Percentiles rank a stretch among this genome's conserved stretches.
Evolutionary conservation across 2,888 invertebrate genomes (phyloP).

Genomic region (Steromphala cineraria): DNA sequence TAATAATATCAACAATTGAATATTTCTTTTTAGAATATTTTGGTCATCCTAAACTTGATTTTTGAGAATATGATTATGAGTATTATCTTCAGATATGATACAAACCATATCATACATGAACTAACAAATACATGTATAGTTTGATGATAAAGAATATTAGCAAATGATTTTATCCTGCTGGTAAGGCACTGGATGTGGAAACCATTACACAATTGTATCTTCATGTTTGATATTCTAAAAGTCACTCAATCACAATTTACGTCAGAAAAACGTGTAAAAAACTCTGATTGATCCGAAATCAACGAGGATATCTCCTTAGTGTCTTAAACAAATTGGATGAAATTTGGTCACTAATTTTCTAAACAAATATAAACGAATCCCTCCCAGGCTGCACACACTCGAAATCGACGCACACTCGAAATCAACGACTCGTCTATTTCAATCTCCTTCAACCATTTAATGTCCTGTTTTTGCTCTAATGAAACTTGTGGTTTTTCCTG

Average conservation of each 20-base stretch:
- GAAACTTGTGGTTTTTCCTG: conserved; percentile 4
- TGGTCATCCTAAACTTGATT: no score
- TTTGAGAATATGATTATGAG: no score
- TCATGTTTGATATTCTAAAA: background rate
- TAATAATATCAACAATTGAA: no score
- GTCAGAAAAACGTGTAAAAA: background rate
- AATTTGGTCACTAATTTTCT: conserved; percentile 5
- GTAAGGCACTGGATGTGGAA: no score
- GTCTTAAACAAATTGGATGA: conserved; percentile 3
- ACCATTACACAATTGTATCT: background rate
- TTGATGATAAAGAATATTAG: no score
- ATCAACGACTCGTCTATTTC: background rate
- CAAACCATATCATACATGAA: no score
- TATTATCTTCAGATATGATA: no score
- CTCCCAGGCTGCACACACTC: background rate
- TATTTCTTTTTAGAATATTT: no score
- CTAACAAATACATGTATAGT: no score
- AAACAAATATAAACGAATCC: background rate
- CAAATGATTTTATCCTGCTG: no score
- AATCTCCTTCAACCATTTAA: background rate
- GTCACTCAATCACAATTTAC: conserved; percentile 2
- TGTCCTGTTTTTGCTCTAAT: background rate
- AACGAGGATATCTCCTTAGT: background rate
- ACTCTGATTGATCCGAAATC: background rate
- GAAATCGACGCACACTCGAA: background rate